Percentiles rank a stretch among this genome's conserved stretches.
These are phyloP conservation scores for Myotis vivesi DNA, from an alignment of 2,797 vertebrate species.

Conservation along the genomic window DNA sequence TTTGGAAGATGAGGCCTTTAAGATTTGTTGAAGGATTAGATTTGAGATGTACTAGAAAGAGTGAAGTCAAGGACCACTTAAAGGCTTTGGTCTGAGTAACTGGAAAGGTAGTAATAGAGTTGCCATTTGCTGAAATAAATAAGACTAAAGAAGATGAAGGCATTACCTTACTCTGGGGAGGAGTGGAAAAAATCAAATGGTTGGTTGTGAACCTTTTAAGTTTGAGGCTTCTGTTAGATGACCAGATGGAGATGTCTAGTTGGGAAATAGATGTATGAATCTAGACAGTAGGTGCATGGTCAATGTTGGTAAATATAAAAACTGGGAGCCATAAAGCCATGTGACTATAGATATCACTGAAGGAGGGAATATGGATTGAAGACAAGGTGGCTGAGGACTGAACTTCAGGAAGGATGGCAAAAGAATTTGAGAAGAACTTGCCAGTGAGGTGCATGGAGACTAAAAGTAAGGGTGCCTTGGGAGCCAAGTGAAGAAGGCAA, in stretches of 20 bases:
- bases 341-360: background rate
- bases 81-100: background rate
- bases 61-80: background rate
- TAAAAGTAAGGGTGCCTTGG: background rate
- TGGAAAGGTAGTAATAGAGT: background rate
- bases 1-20: background rate
- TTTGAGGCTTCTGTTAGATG: background rate
- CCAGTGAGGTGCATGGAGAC: background rate
- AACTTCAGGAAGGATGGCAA: background rate
- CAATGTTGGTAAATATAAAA: background rate
- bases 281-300: background rate
- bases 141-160: background rate
- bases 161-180: background rate
- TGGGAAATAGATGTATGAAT: background rate
- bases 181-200: background rate
- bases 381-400: background rate
- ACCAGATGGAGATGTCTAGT: background rate
- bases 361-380: background rate
- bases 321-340: background rate
- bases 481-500: background rate
- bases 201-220: background rate
- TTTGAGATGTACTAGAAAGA: background rate
- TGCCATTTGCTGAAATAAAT: background rate
- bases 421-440: background rate
- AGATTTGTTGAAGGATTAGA: background rate